Evolutionary conservation across 2,113 vertebrate genomes (phyloP).

Genomic region (Tiliqua scincoides): DNA sequence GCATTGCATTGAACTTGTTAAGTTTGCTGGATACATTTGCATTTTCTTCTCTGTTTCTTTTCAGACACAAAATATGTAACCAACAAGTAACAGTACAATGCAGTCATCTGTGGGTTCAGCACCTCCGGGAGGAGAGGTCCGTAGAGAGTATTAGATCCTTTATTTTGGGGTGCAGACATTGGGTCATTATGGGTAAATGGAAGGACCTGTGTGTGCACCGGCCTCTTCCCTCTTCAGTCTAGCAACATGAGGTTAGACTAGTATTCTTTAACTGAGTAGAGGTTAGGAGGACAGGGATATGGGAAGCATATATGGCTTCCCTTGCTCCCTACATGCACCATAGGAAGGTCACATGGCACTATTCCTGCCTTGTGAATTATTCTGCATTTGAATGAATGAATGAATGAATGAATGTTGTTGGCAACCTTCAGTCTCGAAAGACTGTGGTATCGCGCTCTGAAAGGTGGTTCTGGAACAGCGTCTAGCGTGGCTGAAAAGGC

Average conservation of each 20-base stretch:
- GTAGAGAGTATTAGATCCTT: not conserved
- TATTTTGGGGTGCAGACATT: too few species aligned
- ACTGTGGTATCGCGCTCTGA: too few species aligned
- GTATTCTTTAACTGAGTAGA: not conserved
- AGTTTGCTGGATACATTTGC: slow-evolving; percentile 27
- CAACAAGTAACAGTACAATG: not conserved
- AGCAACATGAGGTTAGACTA: not conserved
- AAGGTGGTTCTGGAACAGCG: too few species aligned
- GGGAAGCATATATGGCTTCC: too few species aligned
- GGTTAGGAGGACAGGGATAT: not conserved
- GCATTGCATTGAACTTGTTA: slow-evolving; percentile 29
- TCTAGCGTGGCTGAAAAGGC: too few species aligned
- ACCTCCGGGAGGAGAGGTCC: not conserved
- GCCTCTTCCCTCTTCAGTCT: not conserved
- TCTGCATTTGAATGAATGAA: too few species aligned
- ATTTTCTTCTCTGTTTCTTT: slow-evolving; percentile 39
- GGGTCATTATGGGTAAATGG: not conserved
- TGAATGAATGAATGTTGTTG: too few species aligned
- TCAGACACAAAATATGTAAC: not conserved
- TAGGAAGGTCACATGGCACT: not conserved
- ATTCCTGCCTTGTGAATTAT: not conserved
- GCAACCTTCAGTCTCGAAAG: too few species aligned
- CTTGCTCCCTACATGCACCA: not conserved
- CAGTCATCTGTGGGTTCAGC: not conserved
- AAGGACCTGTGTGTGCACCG: not conserved